Conservation (phyloP, 2,888 invertebrate genomes). For the Tinea pellionella region DNA sequence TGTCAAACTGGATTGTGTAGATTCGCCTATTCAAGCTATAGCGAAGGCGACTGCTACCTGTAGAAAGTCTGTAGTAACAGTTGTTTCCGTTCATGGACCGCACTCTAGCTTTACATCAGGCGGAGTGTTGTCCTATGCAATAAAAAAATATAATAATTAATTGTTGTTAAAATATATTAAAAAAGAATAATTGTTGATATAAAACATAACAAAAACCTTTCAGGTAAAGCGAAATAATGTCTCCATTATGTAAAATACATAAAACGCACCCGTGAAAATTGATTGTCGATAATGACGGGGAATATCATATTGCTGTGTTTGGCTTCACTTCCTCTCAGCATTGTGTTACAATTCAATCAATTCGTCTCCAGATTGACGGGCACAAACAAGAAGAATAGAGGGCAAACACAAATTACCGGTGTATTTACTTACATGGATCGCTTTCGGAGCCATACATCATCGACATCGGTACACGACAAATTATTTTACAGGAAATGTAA, state of each 20-base stretch:
- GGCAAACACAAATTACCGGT: conserved; percentile 40
- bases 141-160: too few relatives aligned
- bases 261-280: conserved; percentile 1
- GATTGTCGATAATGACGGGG: conserved; percentile 4
- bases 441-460: conserved; percentile 21
- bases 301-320: conserved; percentile 22
- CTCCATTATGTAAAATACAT: conserved; percentile 3
- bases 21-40: too few relatives aligned
- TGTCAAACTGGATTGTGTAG: too few relatives aligned
- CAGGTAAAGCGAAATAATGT: background rate
- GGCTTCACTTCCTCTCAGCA: conserved; percentile 30
- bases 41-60: too few relatives aligned
- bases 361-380: conserved; percentile 22
- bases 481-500: too few relatives aligned
- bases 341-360: conserved; percentile 54
- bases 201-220: background rate
- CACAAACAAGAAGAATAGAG: conserved; percentile 20
- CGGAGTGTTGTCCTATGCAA: too few relatives aligned
- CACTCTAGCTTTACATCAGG: too few relatives aligned
- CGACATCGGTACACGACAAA: background rate
- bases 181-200: too few relatives aligned
- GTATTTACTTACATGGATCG: conserved; percentile 43
- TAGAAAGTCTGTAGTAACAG: too few relatives aligned
- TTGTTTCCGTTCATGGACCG: too few relatives aligned
- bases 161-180: too few relatives aligned